Conservation (phyloP, 2,888 invertebrate species). For the Drymonia ruficornis region DNA sequence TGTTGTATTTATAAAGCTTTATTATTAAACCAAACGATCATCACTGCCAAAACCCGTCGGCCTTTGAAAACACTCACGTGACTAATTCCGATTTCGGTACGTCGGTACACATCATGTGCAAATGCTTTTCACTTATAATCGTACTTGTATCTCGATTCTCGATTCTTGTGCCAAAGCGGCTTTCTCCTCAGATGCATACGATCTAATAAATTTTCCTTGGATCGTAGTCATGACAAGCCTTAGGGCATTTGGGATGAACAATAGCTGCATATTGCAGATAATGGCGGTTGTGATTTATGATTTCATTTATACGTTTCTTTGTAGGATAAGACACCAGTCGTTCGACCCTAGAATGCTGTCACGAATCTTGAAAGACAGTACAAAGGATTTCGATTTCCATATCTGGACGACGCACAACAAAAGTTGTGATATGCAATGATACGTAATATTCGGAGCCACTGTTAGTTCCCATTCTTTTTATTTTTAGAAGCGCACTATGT, state of each 20-base stretch:
- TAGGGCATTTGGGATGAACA: conserved; percentile 15
- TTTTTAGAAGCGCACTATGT: conserved; percentile 33
- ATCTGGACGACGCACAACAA: conserved; percentile 13
- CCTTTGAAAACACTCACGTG: conserved; percentile 51
- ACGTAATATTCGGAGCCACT: conserved; percentile 22
- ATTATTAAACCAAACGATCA: conserved; percentile 39
- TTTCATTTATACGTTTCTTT: neutral
- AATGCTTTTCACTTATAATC: conserved; percentile 56
- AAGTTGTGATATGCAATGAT: conserved; percentile 12
- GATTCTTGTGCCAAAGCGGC: conserved; percentile 66
- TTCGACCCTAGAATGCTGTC: neutral
- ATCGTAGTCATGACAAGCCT: conserved; percentile 11
- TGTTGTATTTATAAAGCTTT: conserved; percentile 28
- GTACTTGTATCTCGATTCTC: conserved; percentile 29
- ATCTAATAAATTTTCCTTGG: conserved; percentile 46
- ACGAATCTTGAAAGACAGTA: conserved; percentile 16
- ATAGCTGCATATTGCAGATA: conserved; percentile 14
- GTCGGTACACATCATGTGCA: conserved; percentile 38
- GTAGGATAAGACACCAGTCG: neutral
- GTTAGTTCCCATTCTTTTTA: conserved; percentile 31
- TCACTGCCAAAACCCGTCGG: conserved; percentile 48
- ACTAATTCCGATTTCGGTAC: conserved; percentile 47
- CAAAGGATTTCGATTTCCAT: conserved; percentile 15
- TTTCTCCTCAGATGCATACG: conserved; percentile 57
- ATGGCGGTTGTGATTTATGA: conserved; percentile 14